Conservation (phyloP, 2,888 invertebrate species). For the Exephanes ischioxanthus region DNA sequence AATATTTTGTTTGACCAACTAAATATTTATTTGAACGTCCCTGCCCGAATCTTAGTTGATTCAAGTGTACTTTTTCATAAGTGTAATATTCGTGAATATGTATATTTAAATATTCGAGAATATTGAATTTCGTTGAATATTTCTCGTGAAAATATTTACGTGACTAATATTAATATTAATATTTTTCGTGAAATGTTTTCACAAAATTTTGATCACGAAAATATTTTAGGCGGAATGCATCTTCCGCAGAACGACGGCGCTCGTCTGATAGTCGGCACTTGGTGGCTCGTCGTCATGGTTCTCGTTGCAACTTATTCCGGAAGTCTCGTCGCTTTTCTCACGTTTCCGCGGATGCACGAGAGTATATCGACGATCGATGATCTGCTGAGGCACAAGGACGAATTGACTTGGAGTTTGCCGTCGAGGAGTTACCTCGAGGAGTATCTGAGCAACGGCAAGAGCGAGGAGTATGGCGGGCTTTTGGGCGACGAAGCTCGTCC, state of each 20-base stretch:
- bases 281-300: slow-evolving; percentile 97
- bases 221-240: slow-evolving; percentile 92
- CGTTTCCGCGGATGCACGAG: slow-evolving; percentile 93
- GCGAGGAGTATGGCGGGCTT: slow-evolving; percentile 86
- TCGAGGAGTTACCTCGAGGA: slow-evolving; percentile 92
- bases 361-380: slow-evolving; percentile 90
- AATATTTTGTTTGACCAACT: no score
- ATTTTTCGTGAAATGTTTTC: no score
- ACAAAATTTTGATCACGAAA: not conserved
- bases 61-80: no score
- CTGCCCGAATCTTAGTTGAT: no score
- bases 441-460: slow-evolving; percentile 88
- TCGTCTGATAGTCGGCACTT: slow-evolving; percentile 93
- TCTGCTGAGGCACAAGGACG: slow-evolving; percentile 86
- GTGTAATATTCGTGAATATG: no score
- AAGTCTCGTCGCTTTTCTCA: slow-evolving; percentile 96
- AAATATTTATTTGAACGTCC: no score
- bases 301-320: slow-evolving; percentile 97
- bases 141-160: no score
- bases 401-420: slow-evolving; percentile 91
- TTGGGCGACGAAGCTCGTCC: slow-evolving; percentile 81
- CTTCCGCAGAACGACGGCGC: slow-evolving; percentile 95
- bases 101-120: no score
- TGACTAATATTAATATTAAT: no score
- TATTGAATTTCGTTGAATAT: no score